phyloP scores from a whole-genome alignment of 2,113 vertebrate species.

The Trematocara marginatum region DNA sequence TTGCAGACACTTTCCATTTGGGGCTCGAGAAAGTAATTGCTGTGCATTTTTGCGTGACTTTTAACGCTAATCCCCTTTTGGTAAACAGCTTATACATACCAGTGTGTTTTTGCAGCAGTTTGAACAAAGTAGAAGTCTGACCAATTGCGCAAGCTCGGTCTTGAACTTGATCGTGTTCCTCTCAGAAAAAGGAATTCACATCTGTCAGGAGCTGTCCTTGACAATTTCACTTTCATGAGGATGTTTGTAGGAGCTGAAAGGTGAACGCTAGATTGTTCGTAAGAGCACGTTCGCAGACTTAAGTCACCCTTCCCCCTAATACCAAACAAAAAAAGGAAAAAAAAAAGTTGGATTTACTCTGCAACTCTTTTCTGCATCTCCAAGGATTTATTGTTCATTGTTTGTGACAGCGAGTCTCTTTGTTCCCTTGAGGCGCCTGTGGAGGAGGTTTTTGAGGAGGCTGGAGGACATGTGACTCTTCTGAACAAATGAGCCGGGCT shows the following conservation, averaged over 20 bases:
- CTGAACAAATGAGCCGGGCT: conserved; percentile 26
- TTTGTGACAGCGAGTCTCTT: conserved; percentile 69
- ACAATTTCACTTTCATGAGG: not conserved
- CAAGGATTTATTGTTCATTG: conserved; percentile 77
- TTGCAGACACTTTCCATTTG: not conserved
- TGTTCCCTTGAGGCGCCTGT: conserved; percentile 69
- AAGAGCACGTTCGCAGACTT: not conserved
- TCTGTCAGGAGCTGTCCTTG: not conserved
- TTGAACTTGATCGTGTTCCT: conserved; percentile 27
- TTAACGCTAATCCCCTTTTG: conserved; percentile 41
- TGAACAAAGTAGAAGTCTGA: not conserved
- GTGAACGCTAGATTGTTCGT: not conserved
- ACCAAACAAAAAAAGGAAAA: conserved; percentile 43
- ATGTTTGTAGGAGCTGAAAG: not conserved
- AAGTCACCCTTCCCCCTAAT: conserved; percentile 30
- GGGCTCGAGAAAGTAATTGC: not conserved
- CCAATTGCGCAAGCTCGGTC: conserved; percentile 40
- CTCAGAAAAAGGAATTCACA: conserved; percentile 21
- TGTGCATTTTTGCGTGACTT: conserved; percentile 40
- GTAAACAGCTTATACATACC: conserved; percentile 49
- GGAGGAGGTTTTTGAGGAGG: conserved; percentile 57
- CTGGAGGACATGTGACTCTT: conserved; percentile 60
- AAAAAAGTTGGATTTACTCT: conserved; percentile 64
- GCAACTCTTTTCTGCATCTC: conserved; percentile 59
- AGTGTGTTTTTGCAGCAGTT: not conserved